Evolutionary conservation across 2,888 invertebrate genomes (phyloP).

Genomic region (Rhaphigaster nebulosa): DNA sequence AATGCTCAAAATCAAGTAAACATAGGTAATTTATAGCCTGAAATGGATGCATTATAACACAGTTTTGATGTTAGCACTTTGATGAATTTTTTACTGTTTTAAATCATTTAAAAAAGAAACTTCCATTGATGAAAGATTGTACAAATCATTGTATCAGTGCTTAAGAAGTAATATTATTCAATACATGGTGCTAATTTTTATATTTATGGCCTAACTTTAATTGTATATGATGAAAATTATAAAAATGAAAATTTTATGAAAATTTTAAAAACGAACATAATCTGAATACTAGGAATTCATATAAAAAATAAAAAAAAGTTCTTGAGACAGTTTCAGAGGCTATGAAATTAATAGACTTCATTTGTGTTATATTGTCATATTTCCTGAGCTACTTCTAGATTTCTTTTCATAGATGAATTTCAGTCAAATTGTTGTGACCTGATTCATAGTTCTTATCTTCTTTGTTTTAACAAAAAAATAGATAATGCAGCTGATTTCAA

Average conservation of each 20-base stretch:
- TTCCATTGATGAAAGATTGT: not conserved
- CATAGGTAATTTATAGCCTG: not conserved
- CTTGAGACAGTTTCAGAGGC: not conserved
- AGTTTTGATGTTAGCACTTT: slow-evolving; percentile 6
- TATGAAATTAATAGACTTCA: not conserved
- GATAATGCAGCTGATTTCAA: not conserved
- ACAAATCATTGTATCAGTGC: not conserved
- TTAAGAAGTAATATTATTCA: not conserved
- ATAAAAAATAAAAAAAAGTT: not conserved
- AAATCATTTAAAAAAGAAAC: not conserved
- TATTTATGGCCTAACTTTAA: too few relatives aligned
- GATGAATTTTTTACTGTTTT: not conserved
- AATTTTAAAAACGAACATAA: too few relatives aligned
- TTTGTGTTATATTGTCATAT: not conserved
- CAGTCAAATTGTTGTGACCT: not conserved
- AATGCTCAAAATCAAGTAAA: slow-evolving; percentile 11
- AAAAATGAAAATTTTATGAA: too few relatives aligned
- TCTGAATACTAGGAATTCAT: too few relatives aligned
- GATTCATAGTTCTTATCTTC: not conserved
- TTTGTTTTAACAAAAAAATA: not conserved
- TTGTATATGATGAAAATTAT: too few relatives aligned
- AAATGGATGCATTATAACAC: not conserved
- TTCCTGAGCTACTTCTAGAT: not conserved
- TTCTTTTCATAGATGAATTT: not conserved
- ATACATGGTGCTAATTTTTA: not conserved